Evolutionary conservation across 1,140 invertebrate genomes (phyloP).

Genomic region (Cotesia vestalis): DNA sequence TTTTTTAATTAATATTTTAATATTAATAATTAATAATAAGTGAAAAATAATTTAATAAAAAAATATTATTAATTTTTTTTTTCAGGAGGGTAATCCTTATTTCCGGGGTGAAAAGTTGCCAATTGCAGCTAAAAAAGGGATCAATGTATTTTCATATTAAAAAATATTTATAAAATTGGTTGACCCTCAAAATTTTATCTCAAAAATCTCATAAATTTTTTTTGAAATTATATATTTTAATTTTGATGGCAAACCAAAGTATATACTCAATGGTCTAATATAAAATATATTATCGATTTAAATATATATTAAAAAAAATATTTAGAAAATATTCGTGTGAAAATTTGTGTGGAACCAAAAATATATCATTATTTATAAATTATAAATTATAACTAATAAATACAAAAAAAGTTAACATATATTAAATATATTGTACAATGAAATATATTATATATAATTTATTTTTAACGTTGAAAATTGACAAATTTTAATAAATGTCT

Average conservation of each 20-base stretch:
- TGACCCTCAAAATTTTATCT: not conserved
- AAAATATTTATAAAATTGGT: not conserved
- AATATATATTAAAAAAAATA: not conserved
- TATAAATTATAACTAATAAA: not conserved
- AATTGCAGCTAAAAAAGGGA: conserved; percentile 88
- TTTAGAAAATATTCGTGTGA: not conserved
- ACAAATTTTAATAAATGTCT: conserved; percentile 26
- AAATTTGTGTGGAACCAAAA: too few species aligned
- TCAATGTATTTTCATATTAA: conserved; percentile 66
- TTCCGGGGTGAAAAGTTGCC: conserved; percentile 83
- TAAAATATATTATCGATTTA: conserved; percentile 1
- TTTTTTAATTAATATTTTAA: not conserved
- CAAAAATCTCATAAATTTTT: not conserved
- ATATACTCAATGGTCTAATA: conserved; percentile 22
- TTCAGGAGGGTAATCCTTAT: conserved; percentile 79
- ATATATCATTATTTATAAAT: too few species aligned
- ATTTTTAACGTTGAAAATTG: conserved; percentile 22
- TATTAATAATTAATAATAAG: too few species aligned
- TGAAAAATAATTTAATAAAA: too few species aligned
- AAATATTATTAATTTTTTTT: conserved; percentile 36
- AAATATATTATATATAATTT: conserved; percentile 9
- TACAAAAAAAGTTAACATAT: not conserved
- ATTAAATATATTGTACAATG: not conserved
- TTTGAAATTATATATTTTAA: too few species aligned
- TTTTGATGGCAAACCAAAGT: not conserved